Evolutionary conservation across 2,797 vertebrate genomes (phyloP).

Genomic region (Discoglossus pictus): DNA sequence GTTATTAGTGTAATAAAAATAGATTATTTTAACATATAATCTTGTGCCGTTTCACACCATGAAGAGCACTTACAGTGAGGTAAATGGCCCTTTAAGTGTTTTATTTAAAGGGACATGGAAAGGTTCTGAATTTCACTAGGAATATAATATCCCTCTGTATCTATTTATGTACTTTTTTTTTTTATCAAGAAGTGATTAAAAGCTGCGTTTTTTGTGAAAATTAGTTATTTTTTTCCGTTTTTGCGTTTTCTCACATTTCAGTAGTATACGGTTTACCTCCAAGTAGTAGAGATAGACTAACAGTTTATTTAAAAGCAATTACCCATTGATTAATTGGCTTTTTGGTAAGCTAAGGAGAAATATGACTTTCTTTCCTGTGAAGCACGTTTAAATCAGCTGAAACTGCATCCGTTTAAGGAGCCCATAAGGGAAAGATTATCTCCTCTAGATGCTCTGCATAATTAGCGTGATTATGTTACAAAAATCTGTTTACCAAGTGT

Average conservation of each 20-base stretch:
- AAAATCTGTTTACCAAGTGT: conserved; percentile 51
- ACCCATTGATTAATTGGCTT: conserved; percentile 34
- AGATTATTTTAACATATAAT: too few species aligned
- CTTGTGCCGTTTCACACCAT: too few species aligned
- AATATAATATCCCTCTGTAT: too few species aligned
- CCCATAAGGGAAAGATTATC: conserved; percentile 52
- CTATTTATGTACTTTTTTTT: too few species aligned
- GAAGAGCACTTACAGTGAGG: too few species aligned
- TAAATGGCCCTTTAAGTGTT: too few species aligned
- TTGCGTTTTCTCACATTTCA: neutral
- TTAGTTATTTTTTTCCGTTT: too few species aligned
- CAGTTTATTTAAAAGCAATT: conserved; percentile 37
- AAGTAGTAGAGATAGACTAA: conserved; percentile 16
- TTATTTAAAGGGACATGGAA: too few species aligned
- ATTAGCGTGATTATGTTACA: conserved; percentile 52
- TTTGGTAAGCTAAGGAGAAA: conserved; percentile 44
- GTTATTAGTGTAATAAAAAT: too few species aligned
- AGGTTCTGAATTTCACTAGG: too few species aligned
- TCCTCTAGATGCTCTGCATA: conserved; percentile 46
- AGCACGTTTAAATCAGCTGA: conserved; percentile 44
- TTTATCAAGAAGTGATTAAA: too few species aligned
- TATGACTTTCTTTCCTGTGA: conserved; percentile 43
- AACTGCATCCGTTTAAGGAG: conserved; percentile 46
- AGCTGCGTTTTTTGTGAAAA: too few species aligned
- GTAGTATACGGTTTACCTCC: neutral